phyloP scores from a whole-genome alignment of 2,113 vertebrate species.

The Anoplopoma fimbria region DNA sequence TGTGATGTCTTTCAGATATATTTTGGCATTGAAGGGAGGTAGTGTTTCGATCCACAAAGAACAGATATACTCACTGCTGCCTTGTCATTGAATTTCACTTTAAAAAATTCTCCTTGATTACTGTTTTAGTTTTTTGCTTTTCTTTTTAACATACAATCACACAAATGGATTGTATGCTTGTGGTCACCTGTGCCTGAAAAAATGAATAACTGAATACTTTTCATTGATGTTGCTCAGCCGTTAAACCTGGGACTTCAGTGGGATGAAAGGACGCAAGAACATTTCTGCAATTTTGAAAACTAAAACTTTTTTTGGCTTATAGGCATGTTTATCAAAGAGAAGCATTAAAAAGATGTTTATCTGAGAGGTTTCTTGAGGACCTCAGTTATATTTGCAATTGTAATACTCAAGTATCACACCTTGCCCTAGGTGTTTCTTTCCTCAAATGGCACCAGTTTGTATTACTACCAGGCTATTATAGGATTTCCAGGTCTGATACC shows the following conservation, averaged over 20 bases:
- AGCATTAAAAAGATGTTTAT: slow-evolving; percentile 37
- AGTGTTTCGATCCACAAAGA: slow-evolving; percentile 5
- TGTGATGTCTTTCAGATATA: slow-evolving; percentile 92
- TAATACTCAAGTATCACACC: slow-evolving; percentile 47
- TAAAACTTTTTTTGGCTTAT: slow-evolving; percentile 15
- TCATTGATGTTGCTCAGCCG: neutral
- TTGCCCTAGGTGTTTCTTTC: slow-evolving; percentile 45
- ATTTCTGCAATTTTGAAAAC: slow-evolving; percentile 24
- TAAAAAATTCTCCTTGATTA: neutral
- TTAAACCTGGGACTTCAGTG: slow-evolving; percentile 8
- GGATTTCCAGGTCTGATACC: slow-evolving; percentile 56
- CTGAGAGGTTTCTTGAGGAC: slow-evolving; percentile 25
- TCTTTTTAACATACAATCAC: neutral
- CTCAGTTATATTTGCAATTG: slow-evolving; percentile 45
- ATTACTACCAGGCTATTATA: slow-evolving; percentile 26
- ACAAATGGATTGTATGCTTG: neutral
- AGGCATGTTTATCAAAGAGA: slow-evolving; percentile 36
- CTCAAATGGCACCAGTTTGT: slow-evolving; percentile 29
- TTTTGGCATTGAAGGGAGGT: slow-evolving; percentile 86
- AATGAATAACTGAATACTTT: slow-evolving; percentile 28
- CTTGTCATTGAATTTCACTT: neutral
- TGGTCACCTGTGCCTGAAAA: slow-evolving; percentile 11
- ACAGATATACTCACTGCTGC: neutral
- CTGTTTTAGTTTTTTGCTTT: neutral
- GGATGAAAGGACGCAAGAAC: slow-evolving; percentile 11